Percentiles rank a stretch among this genome's conserved stretches.
Conservation (phyloP, 1,140 invertebrate genomes). For the Odontomachus brunneus region DNA sequence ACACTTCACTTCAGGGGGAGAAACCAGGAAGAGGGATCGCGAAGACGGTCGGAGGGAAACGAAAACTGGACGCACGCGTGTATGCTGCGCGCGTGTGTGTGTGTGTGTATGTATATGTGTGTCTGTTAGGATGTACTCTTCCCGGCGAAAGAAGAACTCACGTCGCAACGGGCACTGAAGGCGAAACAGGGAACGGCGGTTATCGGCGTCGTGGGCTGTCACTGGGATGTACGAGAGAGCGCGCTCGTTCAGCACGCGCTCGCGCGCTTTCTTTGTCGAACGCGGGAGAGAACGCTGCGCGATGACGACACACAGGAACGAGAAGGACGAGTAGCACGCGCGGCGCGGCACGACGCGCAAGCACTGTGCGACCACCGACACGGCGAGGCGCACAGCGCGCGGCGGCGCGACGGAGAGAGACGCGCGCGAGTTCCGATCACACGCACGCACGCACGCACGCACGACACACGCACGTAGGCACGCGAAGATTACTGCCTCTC, state of each 20-base stretch:
- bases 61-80: not conserved
- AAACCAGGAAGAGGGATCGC: too few relatives aligned
- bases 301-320: not conserved
- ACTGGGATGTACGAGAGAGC: not conserved
- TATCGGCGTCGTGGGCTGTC: constrained; percentile 33
- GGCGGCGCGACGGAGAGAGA: not conserved
- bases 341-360: not conserved
- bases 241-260: not conserved
- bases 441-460: not conserved
- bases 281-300: not conserved
- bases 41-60: not conserved
- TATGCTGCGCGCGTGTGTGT: too few relatives aligned
- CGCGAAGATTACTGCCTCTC: not conserved
- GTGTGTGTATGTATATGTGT: too few relatives aligned
- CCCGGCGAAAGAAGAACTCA: too few relatives aligned
- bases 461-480: not conserved
- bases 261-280: not conserved
- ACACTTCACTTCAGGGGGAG: constrained; percentile 22
- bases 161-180: not conserved
- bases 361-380: not conserved
- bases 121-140: too few relatives aligned
- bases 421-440: constrained; percentile 1
- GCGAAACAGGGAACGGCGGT: not conserved
- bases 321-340: not conserved
- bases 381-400: too few relatives aligned